These are phyloP conservation scores for Agrotis ipsilon DNA, from an alignment of 2,888 invertebrate species.

Conservation along the genomic window DNA sequence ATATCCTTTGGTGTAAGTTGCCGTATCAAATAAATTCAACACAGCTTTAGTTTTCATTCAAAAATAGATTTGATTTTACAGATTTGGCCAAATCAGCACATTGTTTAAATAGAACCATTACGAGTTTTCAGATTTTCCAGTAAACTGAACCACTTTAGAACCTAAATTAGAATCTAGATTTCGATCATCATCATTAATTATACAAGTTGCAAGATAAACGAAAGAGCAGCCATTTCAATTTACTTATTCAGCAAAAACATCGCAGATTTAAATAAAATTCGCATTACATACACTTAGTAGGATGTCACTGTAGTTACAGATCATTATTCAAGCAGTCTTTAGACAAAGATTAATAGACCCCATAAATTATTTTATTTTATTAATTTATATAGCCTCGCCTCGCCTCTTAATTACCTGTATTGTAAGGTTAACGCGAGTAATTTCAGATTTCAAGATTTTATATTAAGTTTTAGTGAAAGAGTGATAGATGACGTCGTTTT, in stretches of 20 bases:
- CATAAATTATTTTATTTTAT: conserved; percentile 60
- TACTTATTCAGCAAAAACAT: conserved; percentile 31
- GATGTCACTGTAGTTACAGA: conserved; percentile 40
- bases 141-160: background rate
- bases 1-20: too few species aligned
- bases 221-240: conserved; percentile 9
- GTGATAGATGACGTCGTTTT: conserved; percentile 25
- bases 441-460: conserved; percentile 23
- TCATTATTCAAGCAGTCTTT: conserved; percentile 51
- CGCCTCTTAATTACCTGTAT: conserved; percentile 53
- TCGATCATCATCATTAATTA: background rate
- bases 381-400: conserved; percentile 49
- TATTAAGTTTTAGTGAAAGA: conserved; percentile 24
- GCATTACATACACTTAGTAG: conserved; percentile 44
- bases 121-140: background rate
- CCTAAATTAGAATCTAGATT: background rate
- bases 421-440: conserved; percentile 41
- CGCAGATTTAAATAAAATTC: conserved; percentile 53
- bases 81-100: too few species aligned
- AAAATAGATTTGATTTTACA: too few species aligned
- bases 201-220: conserved; percentile 16
- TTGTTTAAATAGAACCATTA: background rate
- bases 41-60: too few species aligned
- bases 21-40: too few species aligned
- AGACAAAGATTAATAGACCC: conserved; percentile 45